A percentile compares a stretch with the other conserved stretches of the same genome.
Evolutionary conservation across 2,797 vertebrate genomes (phyloP).

Genomic region (Linurgus olivaceus): DNA sequence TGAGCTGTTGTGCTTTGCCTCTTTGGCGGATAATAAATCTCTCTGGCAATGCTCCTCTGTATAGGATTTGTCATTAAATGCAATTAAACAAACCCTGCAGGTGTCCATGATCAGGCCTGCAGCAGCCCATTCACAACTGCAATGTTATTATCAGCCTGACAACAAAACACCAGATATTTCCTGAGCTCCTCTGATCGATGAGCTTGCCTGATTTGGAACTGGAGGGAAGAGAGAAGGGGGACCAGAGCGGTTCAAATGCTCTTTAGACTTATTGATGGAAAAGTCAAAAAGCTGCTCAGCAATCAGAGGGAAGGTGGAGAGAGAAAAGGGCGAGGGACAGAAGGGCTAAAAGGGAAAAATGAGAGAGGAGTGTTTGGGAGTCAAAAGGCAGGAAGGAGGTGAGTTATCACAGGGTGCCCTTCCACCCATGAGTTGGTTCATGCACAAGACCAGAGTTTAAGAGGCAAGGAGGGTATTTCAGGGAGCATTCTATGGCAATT

Average conservation of each 20-base stretch:
- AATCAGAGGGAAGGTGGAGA: constrained; percentile 17
- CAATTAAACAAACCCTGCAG: constrained; percentile 72
- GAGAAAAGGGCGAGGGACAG: not conserved
- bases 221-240: constrained; percentile 22
- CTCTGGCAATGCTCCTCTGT: constrained; percentile 59
- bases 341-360: not conserved
- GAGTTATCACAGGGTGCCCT: not conserved
- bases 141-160: constrained; percentile 71
- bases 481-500: not conserved
- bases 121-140: constrained; percentile 71
- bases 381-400: not conserved
- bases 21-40: constrained; percentile 65
- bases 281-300: constrained; percentile 52
- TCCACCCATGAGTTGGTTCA: not conserved
- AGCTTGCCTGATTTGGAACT: constrained; percentile 48
- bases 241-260: constrained; percentile 18
- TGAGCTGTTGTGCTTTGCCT: constrained; percentile 69
- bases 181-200: constrained; percentile 67
- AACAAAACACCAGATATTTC: constrained; percentile 70
- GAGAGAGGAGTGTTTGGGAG: not conserved
- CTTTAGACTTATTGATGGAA: constrained; percentile 52
- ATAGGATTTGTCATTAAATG: constrained; percentile 73
- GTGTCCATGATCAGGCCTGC: constrained; percentile 68
- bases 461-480: not conserved
- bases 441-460: not conserved